These are phyloP conservation scores for Thamnophis elegans DNA, from an alignment of 2,797 vertebrate species.

Conservation along the genomic window DNA sequence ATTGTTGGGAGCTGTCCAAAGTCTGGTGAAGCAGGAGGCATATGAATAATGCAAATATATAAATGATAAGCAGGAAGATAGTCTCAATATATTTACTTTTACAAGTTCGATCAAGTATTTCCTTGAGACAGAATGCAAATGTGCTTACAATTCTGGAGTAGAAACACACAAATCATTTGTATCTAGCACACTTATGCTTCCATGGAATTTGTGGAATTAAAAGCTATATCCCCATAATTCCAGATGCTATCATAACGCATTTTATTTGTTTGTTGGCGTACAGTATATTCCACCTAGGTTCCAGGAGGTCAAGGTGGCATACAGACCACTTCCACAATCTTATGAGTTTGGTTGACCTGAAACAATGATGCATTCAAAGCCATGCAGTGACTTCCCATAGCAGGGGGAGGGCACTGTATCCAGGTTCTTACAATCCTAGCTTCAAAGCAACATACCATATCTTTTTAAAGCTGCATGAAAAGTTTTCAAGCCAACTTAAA, in stretches of 20 bases:
- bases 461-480: constrained; percentile 36
- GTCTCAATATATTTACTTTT: not conserved
- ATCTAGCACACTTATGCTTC: not conserved
- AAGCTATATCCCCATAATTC: not conserved
- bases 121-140: not conserved
- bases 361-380: not conserved
- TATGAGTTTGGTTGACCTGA: not conserved
- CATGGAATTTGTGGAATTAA: not conserved
- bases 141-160: not conserved
- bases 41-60: not conserved
- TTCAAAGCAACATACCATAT: not conserved
- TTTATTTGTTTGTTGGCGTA: not conserved
- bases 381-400: not conserved
- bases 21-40: not conserved
- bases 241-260: not conserved
- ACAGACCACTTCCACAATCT: not conserved
- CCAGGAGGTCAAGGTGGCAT: not conserved
- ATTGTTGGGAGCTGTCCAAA: not conserved
- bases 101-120: not conserved
- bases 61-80: not conserved
- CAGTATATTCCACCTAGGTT: not conserved
- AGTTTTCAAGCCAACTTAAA: constrained; percentile 3
- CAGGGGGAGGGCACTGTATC: not conserved
- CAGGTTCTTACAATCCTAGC: not conserved
- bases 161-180: not conserved